Base-by-base conservation (phyloP, 2,888 invertebrate genomes). In the Nomada lathburiana region DNA sequence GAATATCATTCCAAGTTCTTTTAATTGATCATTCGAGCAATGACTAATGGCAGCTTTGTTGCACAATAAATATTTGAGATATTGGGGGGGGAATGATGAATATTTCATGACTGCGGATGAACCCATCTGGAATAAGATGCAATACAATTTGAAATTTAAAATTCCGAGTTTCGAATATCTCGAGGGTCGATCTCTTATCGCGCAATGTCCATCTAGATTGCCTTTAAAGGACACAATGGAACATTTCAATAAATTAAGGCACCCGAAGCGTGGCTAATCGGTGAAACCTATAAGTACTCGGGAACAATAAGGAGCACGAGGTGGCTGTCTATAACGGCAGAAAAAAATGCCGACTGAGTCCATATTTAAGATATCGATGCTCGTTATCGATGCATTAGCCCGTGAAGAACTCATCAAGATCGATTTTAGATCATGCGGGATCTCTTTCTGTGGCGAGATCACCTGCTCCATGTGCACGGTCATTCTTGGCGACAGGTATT, bases 391-490 rank as follows among this genome's bases (percentile, higher is more conserved):
- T 65, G 64, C 70, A 80, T 82, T 82, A 86, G 71, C 20, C 76
- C 63, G 71, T 65, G 75, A 59, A 65, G 64, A 70, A 63, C 62
- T 76, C 70, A 78, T 84, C 80, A 82, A 83, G 86, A 86, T 86
- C 85, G 79, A 86, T 88, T 86, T 64, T 65, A 76, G 84, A 86
- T 87, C 86, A 72, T 60, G 60, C 82, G 74, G 64, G 57, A 81
- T 78, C 75, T 78, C 81, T 68, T 68, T 80, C 79, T 60, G 67
- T 59, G 67, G 23, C 53, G 47, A 72, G 74, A 88, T 88, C 88
- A 88, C 88, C 88, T 88, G 88, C 86, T 55, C 83, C 88, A 76
- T 83, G 77, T 80, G 88, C 80, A 74, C 67, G 50, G 76, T 88
- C 83, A 83, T 85, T 76, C 77, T 67, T 79, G 78, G 77, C 85